Evolutionary conservation across 2,797 vertebrate genomes (phyloP), one percentile per base, ranked within the genome.

Genomic region (Salarias fasciatus): DNA sequence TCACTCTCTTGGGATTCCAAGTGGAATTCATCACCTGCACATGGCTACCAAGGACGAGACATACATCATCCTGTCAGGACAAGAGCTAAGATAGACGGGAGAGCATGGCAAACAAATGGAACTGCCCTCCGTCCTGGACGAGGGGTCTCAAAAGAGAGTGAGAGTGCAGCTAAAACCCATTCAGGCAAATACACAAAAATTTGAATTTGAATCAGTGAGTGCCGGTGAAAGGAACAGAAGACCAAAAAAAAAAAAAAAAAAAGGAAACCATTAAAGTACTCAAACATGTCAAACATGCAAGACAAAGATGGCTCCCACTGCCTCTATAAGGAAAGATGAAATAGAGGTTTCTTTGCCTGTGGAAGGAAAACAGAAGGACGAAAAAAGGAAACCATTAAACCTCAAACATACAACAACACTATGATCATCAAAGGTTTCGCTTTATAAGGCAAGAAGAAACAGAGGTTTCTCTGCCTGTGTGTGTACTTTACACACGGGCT

Each of bases 41-140:
- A 46, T 47, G 44, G 46, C 77, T 82, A 84, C 89, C 87, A 88
- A 90, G 82, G 73, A 80, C 80, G 41, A 85, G 59, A 79, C 71
- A 89, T 86, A 72, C 64, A 90, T 89, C 87, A 88, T 68, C 60
- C 75, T 81, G 82, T 85, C 83, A 81, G 64, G 63, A 72, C 70
- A 68, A 69, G 57, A 68, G 53, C 60, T 35, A 31, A 69, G 48
- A 63, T 46, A 44, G 45, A 36, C 13, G 28, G 29, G 51, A 44
- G 29, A 36, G 18, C 68, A 67, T 10, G 28, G 64, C 56, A 70
- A 85, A 84, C 63, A 69, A 86, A 82, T 52, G 46, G 60, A 56
- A 65, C 61, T 76, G 69, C 57, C 69, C 75, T 66, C 57, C 52
- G 65, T 83, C 62, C 70, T 45, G 31, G 61, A 48, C 50, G 66